phyloP scores from a whole-genome alignment of 2,888 invertebrate genomes.

The Lacanobia oleracea region DNA sequence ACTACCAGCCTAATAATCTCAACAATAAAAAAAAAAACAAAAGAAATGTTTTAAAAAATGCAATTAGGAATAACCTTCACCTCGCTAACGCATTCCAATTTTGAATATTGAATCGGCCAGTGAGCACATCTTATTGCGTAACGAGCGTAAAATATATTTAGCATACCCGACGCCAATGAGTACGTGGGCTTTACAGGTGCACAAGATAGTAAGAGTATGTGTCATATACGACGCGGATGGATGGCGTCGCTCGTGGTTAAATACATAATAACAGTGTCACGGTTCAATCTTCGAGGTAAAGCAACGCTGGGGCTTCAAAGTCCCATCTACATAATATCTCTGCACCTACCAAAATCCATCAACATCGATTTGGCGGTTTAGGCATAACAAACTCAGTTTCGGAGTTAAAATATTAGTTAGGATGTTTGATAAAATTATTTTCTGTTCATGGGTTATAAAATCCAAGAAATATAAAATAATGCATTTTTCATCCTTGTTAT shows the following conservation, averaged over 20 bases:
- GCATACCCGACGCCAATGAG: constrained; percentile 36
- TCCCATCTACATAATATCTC: too few species aligned
- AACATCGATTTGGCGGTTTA: too few species aligned
- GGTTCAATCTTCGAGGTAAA: too few species aligned
- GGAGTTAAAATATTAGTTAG: too few species aligned
- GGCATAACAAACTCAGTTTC: too few species aligned
- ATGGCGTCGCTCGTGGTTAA: background rate
- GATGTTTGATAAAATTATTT: too few species aligned
- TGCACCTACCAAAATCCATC: too few species aligned
- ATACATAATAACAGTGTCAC: background rate
- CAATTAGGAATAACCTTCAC: constrained; percentile 68
- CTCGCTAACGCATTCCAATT: constrained; percentile 51
- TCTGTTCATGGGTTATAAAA: too few species aligned
- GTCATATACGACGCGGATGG: background rate
- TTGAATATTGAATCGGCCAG: constrained; percentile 63
- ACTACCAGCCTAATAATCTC: constrained; percentile 16
- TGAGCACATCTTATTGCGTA: constrained; percentile 66
- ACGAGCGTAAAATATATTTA: constrained; percentile 48
- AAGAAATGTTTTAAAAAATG: constrained; percentile 37
- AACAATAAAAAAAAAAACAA: constrained; percentile 13
- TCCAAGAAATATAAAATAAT: too few species aligned
- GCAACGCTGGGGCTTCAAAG: too few species aligned
- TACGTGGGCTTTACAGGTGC: constrained; percentile 6
- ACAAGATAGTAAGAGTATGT: background rate
- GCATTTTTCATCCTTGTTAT: background rate